Evolutionary conservation across 2,888 invertebrate genomes (phyloP), one percentile per base, ranked within the genome.

Genomic region (Ferrisia virgata): DNA sequence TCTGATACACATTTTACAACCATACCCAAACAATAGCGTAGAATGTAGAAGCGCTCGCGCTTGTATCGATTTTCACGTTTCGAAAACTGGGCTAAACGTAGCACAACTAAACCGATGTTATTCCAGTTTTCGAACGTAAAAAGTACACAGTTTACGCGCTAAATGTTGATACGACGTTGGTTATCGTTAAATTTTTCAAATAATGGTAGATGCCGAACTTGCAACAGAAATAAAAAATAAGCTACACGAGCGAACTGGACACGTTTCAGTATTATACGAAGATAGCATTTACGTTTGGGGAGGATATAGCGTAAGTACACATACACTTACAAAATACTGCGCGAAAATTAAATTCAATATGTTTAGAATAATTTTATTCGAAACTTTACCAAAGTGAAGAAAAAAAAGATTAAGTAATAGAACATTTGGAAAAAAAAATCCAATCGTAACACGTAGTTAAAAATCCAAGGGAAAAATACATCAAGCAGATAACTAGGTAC

Each of bases 211-310:
- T 40, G 78, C 33, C 3, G 78, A 78, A 8, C 31, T 78, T 11
- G 25, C 78, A 36, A 72, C 72, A 2, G 78, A 78, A 78, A 78
- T 78, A 36, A 78, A 78, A 40, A 36, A 18, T 9, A 78, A 78
- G 4, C 22, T 78, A n/a, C 78, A 78, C 39, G 78, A 78, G 11
- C 18, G 78, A 25, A 78, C 78, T 9, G 78, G 78, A 0, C 78
- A 78, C 33, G 78, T 78, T 1, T 78, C 78, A 0, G 39, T 78
- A 5, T 13, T 78, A n/a, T 36, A 78, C 78, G 78, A 78, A 13
- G 33, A 78, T 33, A 78, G 78, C 9, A 78, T 78, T 25, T 78
- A 36, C 36, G 78, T 78, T 5, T 78, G 78, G 78, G 78, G 78
- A 22, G 78, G 78, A 39, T 78, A 78, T 11, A 78, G 78, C 13